Percentiles rank a stretch among this genome's conserved stretches.
Evolutionary conservation across 2,888 invertebrate genomes (phyloP).

Genomic region (Lissocephala sabroskyi): DNA sequence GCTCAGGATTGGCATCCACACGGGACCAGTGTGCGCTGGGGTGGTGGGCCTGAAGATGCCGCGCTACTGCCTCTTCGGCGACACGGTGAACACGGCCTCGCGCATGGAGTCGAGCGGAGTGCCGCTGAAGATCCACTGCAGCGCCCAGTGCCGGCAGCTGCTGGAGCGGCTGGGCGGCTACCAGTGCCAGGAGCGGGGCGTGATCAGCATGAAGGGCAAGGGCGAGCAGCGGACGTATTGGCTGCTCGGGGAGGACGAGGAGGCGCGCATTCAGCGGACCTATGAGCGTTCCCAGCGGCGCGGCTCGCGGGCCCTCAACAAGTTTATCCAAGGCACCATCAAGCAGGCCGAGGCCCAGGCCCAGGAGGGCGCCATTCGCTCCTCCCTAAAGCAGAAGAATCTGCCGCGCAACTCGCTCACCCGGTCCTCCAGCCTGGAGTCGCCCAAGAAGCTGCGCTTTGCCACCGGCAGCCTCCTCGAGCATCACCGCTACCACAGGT

Average conservation of each 20-base stretch:
- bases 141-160: conserved; percentile 80
- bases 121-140: conserved; percentile 89
- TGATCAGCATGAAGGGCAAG: conserved; percentile 88
- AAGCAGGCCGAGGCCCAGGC: conserved; percentile 53
- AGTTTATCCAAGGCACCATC: conserved; percentile 69
- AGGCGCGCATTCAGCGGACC: conserved; percentile 75
- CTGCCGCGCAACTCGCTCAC: conserved; percentile 75
- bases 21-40: conserved; percentile 93
- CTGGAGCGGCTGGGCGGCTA: conserved; percentile 84
- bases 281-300: conserved; percentile 74
- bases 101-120: conserved; percentile 89
- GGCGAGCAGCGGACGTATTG: conserved; percentile 88
- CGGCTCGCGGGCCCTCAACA: conserved; percentile 71
- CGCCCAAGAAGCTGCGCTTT: conserved; percentile 86
- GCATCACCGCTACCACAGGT: conserved; percentile 72
- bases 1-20: conserved; percentile 92
- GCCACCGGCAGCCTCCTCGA: conserved; percentile 80
- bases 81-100: conserved; percentile 93
- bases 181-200: conserved; percentile 80
- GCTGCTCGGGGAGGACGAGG: conserved; percentile 83
- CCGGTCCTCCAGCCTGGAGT: conserved; percentile 86
- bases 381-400: conserved; percentile 81
- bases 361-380: conserved; percentile 74
- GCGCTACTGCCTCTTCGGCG: conserved; percentile 92
- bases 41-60: conserved; percentile 96